These are phyloP conservation scores for Chiridota heheva DNA, from an alignment of 35 echinoderm and acorn worm genomes.

Conservation along the genomic window DNA sequence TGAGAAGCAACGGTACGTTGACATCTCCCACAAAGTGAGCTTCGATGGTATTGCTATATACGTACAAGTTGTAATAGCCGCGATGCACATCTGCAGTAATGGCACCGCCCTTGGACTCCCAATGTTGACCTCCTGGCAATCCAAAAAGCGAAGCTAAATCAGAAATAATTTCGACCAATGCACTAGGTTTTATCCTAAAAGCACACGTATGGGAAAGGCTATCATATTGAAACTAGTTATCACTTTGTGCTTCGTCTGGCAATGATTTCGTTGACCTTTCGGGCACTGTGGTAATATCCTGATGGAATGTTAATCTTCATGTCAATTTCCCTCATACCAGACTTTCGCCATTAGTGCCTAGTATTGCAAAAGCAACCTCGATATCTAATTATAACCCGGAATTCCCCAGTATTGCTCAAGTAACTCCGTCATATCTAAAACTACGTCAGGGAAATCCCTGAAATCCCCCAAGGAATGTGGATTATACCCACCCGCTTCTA, in stretches of 20 bases:
- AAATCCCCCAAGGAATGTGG: too few species aligned
- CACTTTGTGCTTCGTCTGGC: not conserved
- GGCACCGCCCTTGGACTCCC: not conserved
- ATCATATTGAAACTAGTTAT: too few species aligned
- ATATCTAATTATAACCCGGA: too few species aligned
- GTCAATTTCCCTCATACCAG: not conserved
- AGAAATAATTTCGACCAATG: not conserved
- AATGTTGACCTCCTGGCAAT: not conserved
- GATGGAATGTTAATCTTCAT: not conserved
- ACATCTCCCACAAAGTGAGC: conserved; percentile 43
- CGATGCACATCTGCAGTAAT: not conserved
- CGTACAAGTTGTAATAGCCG: conserved; percentile 33
- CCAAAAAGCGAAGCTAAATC: not conserved
- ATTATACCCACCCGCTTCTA: too few species aligned
- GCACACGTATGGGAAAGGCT: not conserved
- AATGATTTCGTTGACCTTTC: not conserved
- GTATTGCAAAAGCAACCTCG: too few species aligned
- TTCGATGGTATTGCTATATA: too few species aligned
- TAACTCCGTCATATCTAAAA: too few species aligned
- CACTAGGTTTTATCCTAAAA: not conserved
- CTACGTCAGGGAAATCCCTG: too few species aligned
- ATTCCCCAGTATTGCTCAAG: too few species aligned
- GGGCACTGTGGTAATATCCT: not conserved
- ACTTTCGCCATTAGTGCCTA: too few species aligned
- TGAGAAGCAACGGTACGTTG: conserved; percentile 35